Evolutionary conservation across 1,140 invertebrate species (phyloP).

Genomic region (Cryptotermes secundus): DNA sequence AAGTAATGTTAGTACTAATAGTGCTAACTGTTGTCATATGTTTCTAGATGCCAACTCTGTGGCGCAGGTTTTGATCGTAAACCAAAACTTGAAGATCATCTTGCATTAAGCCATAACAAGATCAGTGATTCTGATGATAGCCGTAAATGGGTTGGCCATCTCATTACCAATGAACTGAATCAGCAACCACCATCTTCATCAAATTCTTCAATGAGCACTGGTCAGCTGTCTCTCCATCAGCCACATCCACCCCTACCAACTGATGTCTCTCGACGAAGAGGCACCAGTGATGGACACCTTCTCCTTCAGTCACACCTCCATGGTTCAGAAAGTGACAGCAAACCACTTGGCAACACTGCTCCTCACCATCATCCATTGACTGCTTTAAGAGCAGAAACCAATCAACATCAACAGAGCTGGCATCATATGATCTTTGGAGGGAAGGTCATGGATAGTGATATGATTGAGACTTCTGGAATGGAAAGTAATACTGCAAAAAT

Average conservation of each 20-base stretch:
- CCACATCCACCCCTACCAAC: background rate
- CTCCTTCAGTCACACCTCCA: background rate
- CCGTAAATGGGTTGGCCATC: slow-evolving; percentile 29
- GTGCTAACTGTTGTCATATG: slow-evolving; percentile 46
- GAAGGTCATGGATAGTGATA: slow-evolving; percentile 21
- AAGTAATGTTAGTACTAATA: too few relatives aligned
- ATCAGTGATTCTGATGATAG: slow-evolving; percentile 32
- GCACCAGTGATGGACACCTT: background rate
- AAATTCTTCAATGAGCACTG: background rate
- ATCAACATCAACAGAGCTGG: slow-evolving; percentile 27
- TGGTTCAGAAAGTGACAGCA: background rate
- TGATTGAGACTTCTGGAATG: slow-evolving; percentile 22
- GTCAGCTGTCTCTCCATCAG: background rate
- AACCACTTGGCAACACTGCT: background rate
- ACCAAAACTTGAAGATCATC: slow-evolving; percentile 44
- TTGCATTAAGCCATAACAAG: slow-evolving; percentile 38
- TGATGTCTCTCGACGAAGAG: background rate
- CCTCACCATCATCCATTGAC: slow-evolving; percentile 22
- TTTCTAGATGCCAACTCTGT: slow-evolving; percentile 54
- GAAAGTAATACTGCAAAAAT: background rate
- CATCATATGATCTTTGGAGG: slow-evolving; percentile 33
- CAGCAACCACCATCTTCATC: background rate
- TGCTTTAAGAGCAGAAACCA: background rate
- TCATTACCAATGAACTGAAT: slow-evolving; percentile 25
- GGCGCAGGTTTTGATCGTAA: slow-evolving; percentile 45